Evolutionary conservation across 2,888 invertebrate species (phyloP).

Genomic region (Synanthedon vespiformis): DNA sequence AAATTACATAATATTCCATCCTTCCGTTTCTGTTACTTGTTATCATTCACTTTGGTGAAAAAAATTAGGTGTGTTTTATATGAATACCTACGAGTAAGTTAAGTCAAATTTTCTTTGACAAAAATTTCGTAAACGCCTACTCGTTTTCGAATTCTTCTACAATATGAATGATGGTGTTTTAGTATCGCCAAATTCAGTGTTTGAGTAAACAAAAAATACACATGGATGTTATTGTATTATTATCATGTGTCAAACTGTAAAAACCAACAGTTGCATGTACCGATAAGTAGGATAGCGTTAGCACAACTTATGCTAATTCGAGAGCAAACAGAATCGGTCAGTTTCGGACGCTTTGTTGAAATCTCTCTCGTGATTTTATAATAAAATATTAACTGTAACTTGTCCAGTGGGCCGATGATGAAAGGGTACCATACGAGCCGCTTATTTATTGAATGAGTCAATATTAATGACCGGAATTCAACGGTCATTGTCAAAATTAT

Average conservation of each 20-base stretch:
- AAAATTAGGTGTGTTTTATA: too few relatives aligned
- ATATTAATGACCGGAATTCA: conserved; percentile 49
- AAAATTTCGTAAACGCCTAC: too few relatives aligned
- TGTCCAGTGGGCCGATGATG: conserved; percentile 43
- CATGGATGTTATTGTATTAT: conserved; percentile 37
- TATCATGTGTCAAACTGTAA: conserved; percentile 42
- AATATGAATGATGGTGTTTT: conserved; percentile 18
- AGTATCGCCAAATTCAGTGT: conserved; percentile 15
- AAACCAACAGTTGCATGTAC: conserved; percentile 40
- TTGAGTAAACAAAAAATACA: conserved; percentile 20
- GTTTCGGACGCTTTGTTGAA: conserved; percentile 25
- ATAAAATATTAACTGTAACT: conserved; percentile 60
- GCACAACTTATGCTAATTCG: conserved; percentile 42
- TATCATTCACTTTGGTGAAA: too few relatives aligned
- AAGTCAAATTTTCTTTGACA: too few relatives aligned
- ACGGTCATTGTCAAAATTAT: conserved; percentile 26
- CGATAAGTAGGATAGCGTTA: conserved; percentile 60
- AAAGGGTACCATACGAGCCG: conserved; percentile 20
- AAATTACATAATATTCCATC: too few relatives aligned
- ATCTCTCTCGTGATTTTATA: conserved; percentile 60
- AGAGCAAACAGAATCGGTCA: conserved; percentile 43
- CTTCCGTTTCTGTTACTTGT: too few relatives aligned
- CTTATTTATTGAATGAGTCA: conserved; percentile 27
- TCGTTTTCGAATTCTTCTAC: too few relatives aligned
- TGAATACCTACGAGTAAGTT: too few relatives aligned